These are phyloP conservation scores for Euzetes globulus DNA, from an alignment of 2,888 invertebrate genomes.

Conservation along the genomic window DNA sequence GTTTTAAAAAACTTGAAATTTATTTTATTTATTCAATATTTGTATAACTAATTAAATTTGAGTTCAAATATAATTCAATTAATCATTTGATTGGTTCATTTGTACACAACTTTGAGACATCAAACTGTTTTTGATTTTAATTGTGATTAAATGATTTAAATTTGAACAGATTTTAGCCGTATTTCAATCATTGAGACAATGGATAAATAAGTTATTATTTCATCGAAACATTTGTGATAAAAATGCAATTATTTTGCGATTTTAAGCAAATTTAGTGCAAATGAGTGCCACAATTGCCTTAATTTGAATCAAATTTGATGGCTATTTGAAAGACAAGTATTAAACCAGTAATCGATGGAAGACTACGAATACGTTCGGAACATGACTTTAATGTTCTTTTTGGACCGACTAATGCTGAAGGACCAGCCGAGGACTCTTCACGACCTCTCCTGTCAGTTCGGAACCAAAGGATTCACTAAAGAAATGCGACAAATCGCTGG, in stretches of 20 bases:
- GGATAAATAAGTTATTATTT: background rate
- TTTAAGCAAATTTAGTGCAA: background rate
- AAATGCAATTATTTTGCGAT: background rate
- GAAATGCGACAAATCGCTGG: constrained; percentile 62
- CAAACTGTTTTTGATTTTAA: no score
- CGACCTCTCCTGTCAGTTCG: constrained; percentile 97
- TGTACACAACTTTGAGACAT: background rate
- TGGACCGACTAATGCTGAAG: constrained; percentile 95
- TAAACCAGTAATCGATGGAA: constrained; percentile 58
- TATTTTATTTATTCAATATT: background rate
- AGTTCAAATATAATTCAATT: background rate
- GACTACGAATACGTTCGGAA: constrained; percentile 89
- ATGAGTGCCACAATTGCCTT: constrained; percentile 2
- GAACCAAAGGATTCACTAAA: constrained; percentile 96
- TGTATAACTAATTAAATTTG: background rate
- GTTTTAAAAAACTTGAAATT: background rate
- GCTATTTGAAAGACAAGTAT: background rate
- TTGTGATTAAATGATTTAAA: no score
- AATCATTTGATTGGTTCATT: background rate
- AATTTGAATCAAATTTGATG: background rate
- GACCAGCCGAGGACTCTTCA: constrained; percentile 90
- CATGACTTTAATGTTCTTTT: constrained; percentile 93
- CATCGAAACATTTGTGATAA: background rate
- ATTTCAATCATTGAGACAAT: no score
- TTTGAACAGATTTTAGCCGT: no score